Conservation (phyloP, 2,888 invertebrate genomes). For the Ophion ellenae region DNA sequence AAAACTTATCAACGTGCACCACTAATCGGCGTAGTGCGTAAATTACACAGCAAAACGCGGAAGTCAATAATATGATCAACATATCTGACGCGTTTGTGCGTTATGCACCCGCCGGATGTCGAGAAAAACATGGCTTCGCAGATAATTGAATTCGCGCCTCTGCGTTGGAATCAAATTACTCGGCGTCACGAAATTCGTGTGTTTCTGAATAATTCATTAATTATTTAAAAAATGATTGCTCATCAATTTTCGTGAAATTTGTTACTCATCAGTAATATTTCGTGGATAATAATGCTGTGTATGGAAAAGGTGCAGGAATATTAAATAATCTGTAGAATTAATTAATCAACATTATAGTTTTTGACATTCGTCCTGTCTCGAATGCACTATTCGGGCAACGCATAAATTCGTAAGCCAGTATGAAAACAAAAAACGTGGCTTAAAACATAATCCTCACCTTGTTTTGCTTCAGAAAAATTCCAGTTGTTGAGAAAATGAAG, state of each 20-base stretch:
- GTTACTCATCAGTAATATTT: background rate
- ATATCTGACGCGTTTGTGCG: background rate
- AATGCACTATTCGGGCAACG: background rate
- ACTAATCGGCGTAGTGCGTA: constrained; percentile 14
- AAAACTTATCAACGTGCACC: constrained; percentile 28
- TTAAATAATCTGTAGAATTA: background rate
- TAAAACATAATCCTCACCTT: background rate
- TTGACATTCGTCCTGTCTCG: background rate
- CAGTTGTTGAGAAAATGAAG: background rate
- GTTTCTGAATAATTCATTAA: background rate
- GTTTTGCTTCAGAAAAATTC: background rate
- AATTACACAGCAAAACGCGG: background rate
- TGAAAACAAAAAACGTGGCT: background rate
- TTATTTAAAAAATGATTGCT: background rate
- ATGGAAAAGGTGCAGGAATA: no score
- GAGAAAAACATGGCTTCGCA: background rate
- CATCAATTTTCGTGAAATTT: no score
- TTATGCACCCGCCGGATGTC: background rate
- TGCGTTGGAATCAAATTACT: background rate
- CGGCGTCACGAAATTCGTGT: background rate
- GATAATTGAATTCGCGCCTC: background rate
- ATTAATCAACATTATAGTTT: background rate
- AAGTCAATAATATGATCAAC: background rate
- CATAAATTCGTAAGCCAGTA: background rate
- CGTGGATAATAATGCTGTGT: no score